phyloP scores from a whole-genome alignment of 2,797 vertebrate genomes.

The Acanthurus tractus region DNA sequence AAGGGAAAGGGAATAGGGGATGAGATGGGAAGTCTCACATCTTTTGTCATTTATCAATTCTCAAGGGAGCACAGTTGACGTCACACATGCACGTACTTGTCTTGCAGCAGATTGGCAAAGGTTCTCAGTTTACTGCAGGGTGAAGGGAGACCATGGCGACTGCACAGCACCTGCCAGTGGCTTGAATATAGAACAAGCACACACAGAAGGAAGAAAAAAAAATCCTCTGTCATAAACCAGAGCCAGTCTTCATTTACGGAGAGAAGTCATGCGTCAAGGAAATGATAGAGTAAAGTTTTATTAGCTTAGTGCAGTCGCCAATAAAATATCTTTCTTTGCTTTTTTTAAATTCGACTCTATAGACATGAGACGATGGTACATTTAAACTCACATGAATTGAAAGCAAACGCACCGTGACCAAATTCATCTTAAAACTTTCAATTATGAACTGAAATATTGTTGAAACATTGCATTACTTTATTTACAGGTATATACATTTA shows the following conservation, averaged over 20 bases:
- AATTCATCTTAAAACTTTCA: neutral
- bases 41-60: slow-evolving; percentile 57
- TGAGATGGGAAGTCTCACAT: slow-evolving; percentile 25
- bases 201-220: slow-evolving; percentile 18
- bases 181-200: slow-evolving; percentile 44
- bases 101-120: slow-evolving; percentile 39
- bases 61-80: slow-evolving; percentile 57
- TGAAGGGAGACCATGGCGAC: slow-evolving; percentile 9
- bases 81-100: slow-evolving; percentile 41
- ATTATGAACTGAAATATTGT: neutral
- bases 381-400: neutral
- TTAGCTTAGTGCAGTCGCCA: neutral
- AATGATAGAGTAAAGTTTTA: slow-evolving; percentile 7
- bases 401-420: neutral
- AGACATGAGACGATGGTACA: neutral
- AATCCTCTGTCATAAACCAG: slow-evolving; percentile 6
- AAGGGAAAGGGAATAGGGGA: neutral
- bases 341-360: neutral
- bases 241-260: neutral
- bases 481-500: neutral
- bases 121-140: slow-evolving; percentile 33
- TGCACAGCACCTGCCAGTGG: slow-evolving; percentile 29
- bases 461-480: neutral
- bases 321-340: neutral
- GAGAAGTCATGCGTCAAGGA: neutral